Evolutionary conservation across 2,797 vertebrate species (phyloP), one percentile per base, ranked within the genome.

Genomic region (Tachyglossus aculeatus): DNA sequence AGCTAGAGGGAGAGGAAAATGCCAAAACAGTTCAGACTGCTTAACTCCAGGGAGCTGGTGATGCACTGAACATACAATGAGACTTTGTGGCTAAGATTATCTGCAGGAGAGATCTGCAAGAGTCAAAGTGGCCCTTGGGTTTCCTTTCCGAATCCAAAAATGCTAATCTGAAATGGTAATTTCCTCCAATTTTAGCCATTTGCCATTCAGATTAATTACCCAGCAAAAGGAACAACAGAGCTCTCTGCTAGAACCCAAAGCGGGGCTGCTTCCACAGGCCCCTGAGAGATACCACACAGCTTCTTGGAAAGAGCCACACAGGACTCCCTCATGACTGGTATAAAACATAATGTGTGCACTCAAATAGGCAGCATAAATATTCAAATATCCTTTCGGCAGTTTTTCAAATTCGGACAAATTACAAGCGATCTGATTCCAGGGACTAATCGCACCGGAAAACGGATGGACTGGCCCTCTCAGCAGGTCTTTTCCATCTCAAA

Each of bases 161-260:
- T 2, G 10, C 47, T 78, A 43, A 67, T 34, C 59, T 72, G 43
- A 72, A 78, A 60, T 43, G 54, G n/a, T 64, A 77, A 69, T 82
- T 80, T 86, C 81, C 51, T 62, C 18, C 50, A 62, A 48, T 48
- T 61, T 67, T 1, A 14, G 66, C 33, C 18, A 1, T 0, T 56
- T 60, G 31, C 45, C 65, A 21, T 41, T 27, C 44, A 12, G 43
- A 74, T 68, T 67, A 77, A 78, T 77, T 40, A 6, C n/a, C 38
- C 70, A 56, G 32, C 24, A 63, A 48, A 36, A 64, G 54, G 24
- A 27, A 15, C 5, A 56, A 33, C 34, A 64, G 70, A 54, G 66
- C 11, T 50, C 67, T 38, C 67, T 64, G 1, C n/a, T 43, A 55
- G 31, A 68, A 72, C 22, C 57, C 33, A 31, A 14, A 33, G 41